phyloP scores from a whole-genome alignment of 2,888 invertebrate genomes.

The Lasioglossum pauxillum region DNA sequence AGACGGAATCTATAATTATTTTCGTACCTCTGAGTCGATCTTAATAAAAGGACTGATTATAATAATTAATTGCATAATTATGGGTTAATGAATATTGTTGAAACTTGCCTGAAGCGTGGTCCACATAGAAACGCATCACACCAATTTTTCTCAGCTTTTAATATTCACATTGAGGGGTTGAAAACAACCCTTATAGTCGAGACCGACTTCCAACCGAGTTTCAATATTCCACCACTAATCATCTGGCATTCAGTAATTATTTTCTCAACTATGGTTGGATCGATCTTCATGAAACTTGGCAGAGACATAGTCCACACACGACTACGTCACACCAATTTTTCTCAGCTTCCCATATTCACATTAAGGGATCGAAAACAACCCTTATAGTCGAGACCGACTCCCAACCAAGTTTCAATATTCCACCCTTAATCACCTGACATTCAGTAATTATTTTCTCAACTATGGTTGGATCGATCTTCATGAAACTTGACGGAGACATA shows the following conservation, averaged over 20 bases:
- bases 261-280: background rate
- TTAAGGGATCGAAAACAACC: background rate
- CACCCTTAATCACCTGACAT: fast-evolving
- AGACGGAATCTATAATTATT: background rate
- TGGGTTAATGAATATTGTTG: background rate
- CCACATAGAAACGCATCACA: background rate
- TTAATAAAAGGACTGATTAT: background rate
- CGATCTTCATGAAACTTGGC: background rate
- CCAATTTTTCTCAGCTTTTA: background rate
- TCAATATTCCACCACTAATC: background rate
- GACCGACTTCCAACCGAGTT: background rate
- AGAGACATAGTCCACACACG: background rate
- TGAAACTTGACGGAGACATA: background rate
- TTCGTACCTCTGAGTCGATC: background rate
- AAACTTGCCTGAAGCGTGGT: background rate
- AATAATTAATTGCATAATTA: background rate
- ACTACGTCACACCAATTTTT: background rate
- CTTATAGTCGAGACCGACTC: background rate
- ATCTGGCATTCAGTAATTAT: background rate
- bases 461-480: background rate
- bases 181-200: background rate
- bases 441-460: background rate
- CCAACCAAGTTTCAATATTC: background rate
- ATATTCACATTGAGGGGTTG: background rate
- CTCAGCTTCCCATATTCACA: background rate